phyloP scores from a whole-genome alignment of 1,140 invertebrate species.

The Drosophila kepulauana region DNA sequence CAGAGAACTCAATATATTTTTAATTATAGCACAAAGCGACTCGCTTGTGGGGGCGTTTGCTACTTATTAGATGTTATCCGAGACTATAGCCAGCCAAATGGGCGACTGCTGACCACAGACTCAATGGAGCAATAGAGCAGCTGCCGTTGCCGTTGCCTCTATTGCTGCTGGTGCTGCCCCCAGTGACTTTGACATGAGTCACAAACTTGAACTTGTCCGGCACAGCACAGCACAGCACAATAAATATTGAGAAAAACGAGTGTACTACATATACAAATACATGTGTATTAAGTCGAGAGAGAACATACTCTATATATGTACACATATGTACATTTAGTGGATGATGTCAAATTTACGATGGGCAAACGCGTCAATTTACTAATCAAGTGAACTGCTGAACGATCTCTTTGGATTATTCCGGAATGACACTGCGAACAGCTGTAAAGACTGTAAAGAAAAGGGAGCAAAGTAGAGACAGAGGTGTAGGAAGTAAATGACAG shows the following conservation, averaged over 20 bases:
- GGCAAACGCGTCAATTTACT: slow-evolving; percentile 48
- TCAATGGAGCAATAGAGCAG: slow-evolving; percentile 12
- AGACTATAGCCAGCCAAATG: slow-evolving; percentile 59
- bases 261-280: slow-evolving; percentile 7
- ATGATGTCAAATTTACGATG: slow-evolving; percentile 49
- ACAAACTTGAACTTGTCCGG: slow-evolving; percentile 74
- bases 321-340: slow-evolving; percentile 19
- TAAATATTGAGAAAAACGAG: slow-evolving; percentile 29
- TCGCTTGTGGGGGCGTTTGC: slow-evolving; percentile 33
- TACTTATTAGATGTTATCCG: slow-evolving; percentile 75
- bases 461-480: neutral
- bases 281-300: neutral
- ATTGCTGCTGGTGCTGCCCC: slow-evolving; percentile 27
- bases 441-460: neutral
- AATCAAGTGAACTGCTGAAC: slow-evolving; percentile 42
- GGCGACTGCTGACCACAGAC: slow-evolving; percentile 51
- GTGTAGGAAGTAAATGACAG: neutral
- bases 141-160: neutral
- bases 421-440: slow-evolving; percentile 45
- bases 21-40: slow-evolving; percentile 64
- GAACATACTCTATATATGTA: neutral
- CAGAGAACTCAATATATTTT: slow-evolving; percentile 21
- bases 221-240: slow-evolving; percentile 7
- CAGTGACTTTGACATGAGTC: slow-evolving; percentile 59
- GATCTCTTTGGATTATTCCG: slow-evolving; percentile 24